A percentile compares a stretch with the other conserved stretches of the same genome.
Conservation (phyloP, 2,797 vertebrate species). For the Gallinago stenura region DNA sequence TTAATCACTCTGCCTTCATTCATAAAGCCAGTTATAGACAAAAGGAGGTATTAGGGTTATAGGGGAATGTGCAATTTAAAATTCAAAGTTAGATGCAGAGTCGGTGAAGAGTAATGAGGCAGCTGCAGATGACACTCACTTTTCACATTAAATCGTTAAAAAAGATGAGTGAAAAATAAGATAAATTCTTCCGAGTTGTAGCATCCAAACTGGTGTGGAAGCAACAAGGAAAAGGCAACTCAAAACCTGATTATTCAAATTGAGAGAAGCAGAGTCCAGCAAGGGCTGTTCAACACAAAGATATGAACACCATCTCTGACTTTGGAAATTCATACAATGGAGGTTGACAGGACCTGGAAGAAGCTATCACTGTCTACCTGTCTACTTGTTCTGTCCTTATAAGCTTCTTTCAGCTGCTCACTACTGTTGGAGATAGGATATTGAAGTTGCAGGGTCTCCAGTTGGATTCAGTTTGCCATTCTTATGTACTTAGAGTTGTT, state of each 20-base stretch:
- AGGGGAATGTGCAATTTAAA: slow-evolving; percentile 7
- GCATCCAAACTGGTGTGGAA: not conserved
- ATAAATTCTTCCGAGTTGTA: not conserved
- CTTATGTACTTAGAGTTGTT: not conserved
- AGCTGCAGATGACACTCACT: not conserved
- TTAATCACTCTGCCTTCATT: not conserved
- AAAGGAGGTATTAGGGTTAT: not conserved
- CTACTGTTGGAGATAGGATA: not conserved
- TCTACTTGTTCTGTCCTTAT: not conserved
- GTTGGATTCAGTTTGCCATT: not conserved
- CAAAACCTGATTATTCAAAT: not conserved
- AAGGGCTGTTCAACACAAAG: not conserved
- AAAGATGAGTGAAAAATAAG: not conserved
- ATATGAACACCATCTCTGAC: not conserved
- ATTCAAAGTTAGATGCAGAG: not conserved
- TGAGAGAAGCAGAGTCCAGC: not conserved
- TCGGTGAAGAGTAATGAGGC: not conserved
- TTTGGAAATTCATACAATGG: not conserved
- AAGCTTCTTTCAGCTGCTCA: not conserved
- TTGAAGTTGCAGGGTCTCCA: not conserved
- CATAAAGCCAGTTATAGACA: not conserved
- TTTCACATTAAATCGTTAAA: not conserved
- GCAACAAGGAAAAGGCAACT: not conserved
- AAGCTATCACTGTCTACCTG: not conserved
- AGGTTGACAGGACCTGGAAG: not conserved